phyloP scores from a whole-genome alignment of 1,140 invertebrate species.

The Calliphora vicina region DNA sequence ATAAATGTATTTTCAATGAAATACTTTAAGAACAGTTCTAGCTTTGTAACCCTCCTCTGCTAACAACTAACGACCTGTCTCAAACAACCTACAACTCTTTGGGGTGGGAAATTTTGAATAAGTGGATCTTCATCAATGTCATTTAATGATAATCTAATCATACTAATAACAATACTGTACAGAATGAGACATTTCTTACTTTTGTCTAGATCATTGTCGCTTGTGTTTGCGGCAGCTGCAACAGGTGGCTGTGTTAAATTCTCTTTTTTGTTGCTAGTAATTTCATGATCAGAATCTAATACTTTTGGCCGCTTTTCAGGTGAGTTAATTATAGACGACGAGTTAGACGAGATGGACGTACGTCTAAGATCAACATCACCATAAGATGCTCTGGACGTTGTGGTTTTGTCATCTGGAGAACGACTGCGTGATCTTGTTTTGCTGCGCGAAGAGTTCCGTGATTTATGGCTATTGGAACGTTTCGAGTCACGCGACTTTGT shows the following conservation, averaged over 20 bases:
- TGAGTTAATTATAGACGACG: not conserved
- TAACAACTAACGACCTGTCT: not conserved
- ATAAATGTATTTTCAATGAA: not conserved
- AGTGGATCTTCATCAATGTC: no score
- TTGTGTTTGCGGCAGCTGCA: not conserved
- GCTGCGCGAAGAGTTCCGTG: constrained; percentile 15
- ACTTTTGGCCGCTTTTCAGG: constrained; percentile 31
- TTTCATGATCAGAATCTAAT: not conserved
- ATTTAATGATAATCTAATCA: no score
- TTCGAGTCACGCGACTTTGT: constrained; percentile 50
- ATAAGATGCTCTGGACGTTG: not conserved
- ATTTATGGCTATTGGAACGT: constrained; percentile 41
- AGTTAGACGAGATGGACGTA: not conserved
- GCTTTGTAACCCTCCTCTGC: no score
- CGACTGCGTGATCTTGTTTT: constrained; percentile 52
- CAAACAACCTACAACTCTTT: not conserved
- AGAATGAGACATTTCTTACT: constrained; percentile 50
- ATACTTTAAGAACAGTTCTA: no score
- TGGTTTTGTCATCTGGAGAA: constrained; percentile 43
- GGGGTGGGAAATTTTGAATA: not conserved
- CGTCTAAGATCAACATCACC: constrained; percentile 49
- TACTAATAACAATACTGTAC: not conserved
- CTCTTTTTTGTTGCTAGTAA: not conserved
- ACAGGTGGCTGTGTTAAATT: not conserved
- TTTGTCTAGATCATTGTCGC: constrained; percentile 58